Conservation (phyloP, 2,113 vertebrate genomes). For the Pholis gunnellus region DNA sequence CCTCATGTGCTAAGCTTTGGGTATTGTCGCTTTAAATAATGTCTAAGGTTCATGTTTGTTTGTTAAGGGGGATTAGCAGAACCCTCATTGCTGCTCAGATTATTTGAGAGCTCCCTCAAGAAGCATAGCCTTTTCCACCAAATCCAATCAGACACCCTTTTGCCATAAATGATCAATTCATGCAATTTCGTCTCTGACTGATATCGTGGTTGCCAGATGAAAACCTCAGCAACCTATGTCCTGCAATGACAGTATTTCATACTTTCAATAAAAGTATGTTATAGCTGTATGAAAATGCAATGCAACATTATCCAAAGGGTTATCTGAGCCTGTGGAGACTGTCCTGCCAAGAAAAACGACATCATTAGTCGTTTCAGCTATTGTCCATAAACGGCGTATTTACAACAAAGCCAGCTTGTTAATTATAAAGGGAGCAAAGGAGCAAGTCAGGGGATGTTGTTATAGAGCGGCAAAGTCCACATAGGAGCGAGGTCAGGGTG, state of each 20-base stretch:
- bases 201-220: neutral
- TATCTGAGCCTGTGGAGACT: too few species aligned
- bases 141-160: neutral
- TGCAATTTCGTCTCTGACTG: neutral
- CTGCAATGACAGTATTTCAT: neutral
- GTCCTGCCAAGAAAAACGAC: neutral
- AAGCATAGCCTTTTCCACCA: neutral
- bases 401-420: neutral
- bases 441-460: too few species aligned
- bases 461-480: too few species aligned
- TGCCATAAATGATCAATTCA: neutral
- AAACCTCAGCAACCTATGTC: neutral
- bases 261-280: neutral
- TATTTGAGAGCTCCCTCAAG: neutral
- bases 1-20: neutral
- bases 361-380: neutral
- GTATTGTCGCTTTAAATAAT: neutral
- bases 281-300: neutral
- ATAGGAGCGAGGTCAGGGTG: too few species aligned
- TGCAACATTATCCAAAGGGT: neutral
- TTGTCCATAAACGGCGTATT: neutral
- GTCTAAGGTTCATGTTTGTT: neutral
- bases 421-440: neutral
- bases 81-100: neutral
- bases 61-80: neutral